Conservation (phyloP, 2,888 invertebrate species). For the Dolomedes plantarius region DNA sequence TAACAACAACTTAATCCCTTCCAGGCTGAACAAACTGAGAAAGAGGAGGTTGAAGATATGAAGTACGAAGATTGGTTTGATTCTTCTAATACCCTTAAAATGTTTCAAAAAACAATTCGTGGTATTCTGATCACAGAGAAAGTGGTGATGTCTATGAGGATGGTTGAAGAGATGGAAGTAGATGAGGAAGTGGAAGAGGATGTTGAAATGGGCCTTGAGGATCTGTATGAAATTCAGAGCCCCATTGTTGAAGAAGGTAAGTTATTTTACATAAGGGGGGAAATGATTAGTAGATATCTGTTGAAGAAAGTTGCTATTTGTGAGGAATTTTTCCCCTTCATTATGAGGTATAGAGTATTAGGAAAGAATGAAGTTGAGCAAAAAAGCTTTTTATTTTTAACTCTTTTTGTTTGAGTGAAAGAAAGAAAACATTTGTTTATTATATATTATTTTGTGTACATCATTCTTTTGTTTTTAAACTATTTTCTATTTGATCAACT, state of each 20-base stretch:
- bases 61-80: slow-evolving; percentile 77
- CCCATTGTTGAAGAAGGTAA: slow-evolving; percentile 65
- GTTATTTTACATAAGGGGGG: too few species aligned
- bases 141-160: slow-evolving; percentile 63
- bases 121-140: slow-evolving; percentile 55
- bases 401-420: too few species aligned
- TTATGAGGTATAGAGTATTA: too few species aligned
- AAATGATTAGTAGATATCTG: background rate
- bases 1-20: background rate
- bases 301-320: too few species aligned
- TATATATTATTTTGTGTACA: too few species aligned
- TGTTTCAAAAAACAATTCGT: slow-evolving; percentile 56
- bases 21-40: slow-evolving; percentile 10
- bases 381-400: too few species aligned
- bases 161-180: slow-evolving; percentile 73
- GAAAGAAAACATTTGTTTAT: too few species aligned
- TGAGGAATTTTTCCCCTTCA: too few species aligned
- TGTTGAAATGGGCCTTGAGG: slow-evolving; percentile 44
- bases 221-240: slow-evolving; percentile 65
- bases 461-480: too few species aligned
- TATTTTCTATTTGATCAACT: too few species aligned
- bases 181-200: slow-evolving; percentile 71
- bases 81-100: slow-evolving; percentile 74
- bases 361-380: too few species aligned
- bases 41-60: slow-evolving; percentile 75